Base-by-base conservation (phyloP, 2,113 vertebrate genomes). In the Ailuropoda melanoleuca region DNA sequence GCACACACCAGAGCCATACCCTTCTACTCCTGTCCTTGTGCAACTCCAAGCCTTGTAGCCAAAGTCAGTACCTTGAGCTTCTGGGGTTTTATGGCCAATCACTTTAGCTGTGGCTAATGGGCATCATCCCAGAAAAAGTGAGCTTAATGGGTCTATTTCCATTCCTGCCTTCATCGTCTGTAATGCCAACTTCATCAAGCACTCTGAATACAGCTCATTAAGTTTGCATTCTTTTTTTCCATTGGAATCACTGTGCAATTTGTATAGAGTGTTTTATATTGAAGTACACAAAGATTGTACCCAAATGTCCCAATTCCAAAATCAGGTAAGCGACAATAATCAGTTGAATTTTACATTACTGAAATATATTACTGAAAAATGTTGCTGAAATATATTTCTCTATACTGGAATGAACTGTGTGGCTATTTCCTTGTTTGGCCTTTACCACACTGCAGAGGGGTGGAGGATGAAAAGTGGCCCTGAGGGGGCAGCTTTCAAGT, bases 301-400 rank as follows among this genome's bases (percentile, higher is more conserved):
- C n/a, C 37, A 95, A 95, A 78, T 97, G 66, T 88, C 29, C 46
- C 23, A 78, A 86, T 94, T 97, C 15, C 58, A 80, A 96, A 95
- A 74, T 81, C 58, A 95, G 50, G 31, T 95, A 93, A 94, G 55
- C 94, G 43, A 90, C 48, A 90, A 95, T 89, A 95, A 90, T 96
- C 80, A 84, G 60, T 84, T 96, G 46, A 66, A 64, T 86, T 96
- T 92, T 83, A 78, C 60, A 46, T 77, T 66, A 26, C 62, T 90
- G 34, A 94, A 93, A 68, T 84, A 74, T 66, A 53, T 31, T 92
- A 17, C 60, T 53, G 48, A 87, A 91, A 95, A 96, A 66, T 58
- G 90, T 66, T 93, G n/a, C 43, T 93, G 39, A 91, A 96, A 93
- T 97, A 39, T 62, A 83, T 93, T 89, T 34, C 74, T 93, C 64